Evolutionary conservation across 37 sponge, comb jelly and placozoan species (phyloP).

Genomic region (Chondrosia reniformis): DNA sequence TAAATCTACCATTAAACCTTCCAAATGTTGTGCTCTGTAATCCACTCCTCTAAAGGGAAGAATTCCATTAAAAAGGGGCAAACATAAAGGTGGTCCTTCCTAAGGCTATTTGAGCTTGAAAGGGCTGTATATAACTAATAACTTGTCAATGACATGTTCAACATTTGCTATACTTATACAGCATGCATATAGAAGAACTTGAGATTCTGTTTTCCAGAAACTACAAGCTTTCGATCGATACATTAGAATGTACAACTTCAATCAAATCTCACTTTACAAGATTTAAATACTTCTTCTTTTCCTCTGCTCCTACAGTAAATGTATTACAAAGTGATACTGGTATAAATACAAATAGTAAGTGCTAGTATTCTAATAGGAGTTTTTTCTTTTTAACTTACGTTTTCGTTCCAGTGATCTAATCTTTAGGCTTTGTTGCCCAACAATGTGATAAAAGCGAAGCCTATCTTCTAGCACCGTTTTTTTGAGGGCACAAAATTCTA

Average conservation of each 20-base stretch:
- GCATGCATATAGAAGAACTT: too few species aligned
- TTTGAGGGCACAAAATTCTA: neutral
- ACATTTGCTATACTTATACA: too few species aligned
- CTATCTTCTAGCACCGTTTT: neutral
- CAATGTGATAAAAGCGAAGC: neutral
- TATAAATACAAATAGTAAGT: neutral
- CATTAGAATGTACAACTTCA: too few species aligned
- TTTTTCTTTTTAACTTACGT: too few species aligned
- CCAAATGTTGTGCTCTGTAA: neutral
- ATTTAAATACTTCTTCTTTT: neutral
- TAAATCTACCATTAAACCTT: conserved; percentile 13
- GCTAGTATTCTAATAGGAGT: too few species aligned
- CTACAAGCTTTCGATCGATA: too few species aligned
- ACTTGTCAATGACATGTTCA: too few species aligned
- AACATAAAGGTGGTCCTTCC: too few species aligned
- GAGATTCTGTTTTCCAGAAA: too few species aligned
- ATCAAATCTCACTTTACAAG: conserved; percentile 2
- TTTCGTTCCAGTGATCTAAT: conserved; percentile 3
- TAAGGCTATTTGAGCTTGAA: too few species aligned
- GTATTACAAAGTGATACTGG: neutral
- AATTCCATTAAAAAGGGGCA: too few species aligned
- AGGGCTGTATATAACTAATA: too few species aligned
- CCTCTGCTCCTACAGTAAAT: conserved; percentile 2
- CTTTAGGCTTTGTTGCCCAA: neutral
- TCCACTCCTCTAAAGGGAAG: neutral